Conservation (phyloP, 1,140 invertebrate species). For the Drosophila suzukii region DNA sequence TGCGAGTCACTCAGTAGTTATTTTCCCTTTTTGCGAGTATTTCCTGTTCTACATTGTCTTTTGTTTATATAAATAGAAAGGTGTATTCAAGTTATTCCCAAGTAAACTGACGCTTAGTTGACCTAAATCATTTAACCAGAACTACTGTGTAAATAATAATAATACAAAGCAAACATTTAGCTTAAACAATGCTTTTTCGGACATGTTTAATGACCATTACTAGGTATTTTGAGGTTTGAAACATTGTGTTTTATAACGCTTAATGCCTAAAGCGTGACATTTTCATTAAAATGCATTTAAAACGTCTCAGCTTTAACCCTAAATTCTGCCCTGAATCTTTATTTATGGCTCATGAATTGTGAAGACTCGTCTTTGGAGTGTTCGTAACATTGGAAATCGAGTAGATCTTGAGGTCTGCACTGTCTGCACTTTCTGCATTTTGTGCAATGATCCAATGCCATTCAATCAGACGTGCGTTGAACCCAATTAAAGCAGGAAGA, state of each 20-base stretch:
- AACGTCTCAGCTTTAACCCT: neutral
- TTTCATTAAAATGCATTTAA: neutral
- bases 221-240: no score
- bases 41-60: no score
- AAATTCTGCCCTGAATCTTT: neutral
- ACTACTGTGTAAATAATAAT: neutral
- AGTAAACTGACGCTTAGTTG: neutral
- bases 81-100: slow-evolving; percentile 2
- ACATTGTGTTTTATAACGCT: no score
- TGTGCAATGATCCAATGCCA: neutral
- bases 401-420: neutral
- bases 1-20: neutral
- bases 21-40: no score
- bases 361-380: neutral
- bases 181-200: no score
- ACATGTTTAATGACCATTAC: no score
- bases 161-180: neutral
- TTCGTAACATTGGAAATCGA: neutral
- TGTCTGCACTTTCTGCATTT: neutral
- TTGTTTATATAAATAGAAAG: no score
- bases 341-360: neutral
- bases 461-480: slow-evolving; percentile 44
- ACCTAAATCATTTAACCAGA: neutral
- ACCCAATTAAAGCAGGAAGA: slow-evolving; percentile 16
- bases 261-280: neutral